Evolutionary conservation across 1,140 invertebrate species (phyloP).

Genomic region (Vanessa tameamea): DNA sequence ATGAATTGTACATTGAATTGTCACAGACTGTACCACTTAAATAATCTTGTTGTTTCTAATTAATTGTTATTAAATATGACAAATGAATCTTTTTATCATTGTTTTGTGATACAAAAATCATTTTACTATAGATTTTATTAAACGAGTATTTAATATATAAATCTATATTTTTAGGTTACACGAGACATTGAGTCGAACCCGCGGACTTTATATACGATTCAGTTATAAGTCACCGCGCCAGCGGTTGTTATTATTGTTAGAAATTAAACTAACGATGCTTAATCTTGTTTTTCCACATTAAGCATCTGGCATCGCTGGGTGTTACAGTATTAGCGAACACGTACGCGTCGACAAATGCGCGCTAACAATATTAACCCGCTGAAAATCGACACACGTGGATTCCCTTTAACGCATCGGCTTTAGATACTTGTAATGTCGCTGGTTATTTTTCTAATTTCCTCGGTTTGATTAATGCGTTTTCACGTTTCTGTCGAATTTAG

Average conservation of each 20-base stretch:
- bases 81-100: no score
- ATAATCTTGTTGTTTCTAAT: no score
- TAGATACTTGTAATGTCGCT: not conserved
- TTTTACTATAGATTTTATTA: no score
- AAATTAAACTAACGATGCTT: not conserved
- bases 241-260: not conserved
- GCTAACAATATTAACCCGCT: conserved; percentile 41
- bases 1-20: no score
- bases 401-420: conserved; percentile 22
- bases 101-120: no score
- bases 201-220: no score
- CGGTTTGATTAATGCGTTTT: not conserved
- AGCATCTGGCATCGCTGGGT: not conserved
- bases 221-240: no score
- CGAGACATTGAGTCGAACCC: no score
- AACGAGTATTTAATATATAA: no score
- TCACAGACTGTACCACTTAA: no score
- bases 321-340: conserved; percentile 41
- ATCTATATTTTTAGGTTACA: no score
- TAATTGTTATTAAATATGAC: no score
- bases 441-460: not conserved
- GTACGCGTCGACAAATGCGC: conserved; percentile 43
- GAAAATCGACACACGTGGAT: conserved; percentile 33
- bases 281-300: conserved; percentile 13
- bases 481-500: not conserved